A percentile compares a stretch with the other conserved stretches of the same genome.
These are phyloP conservation scores for Drosophila bipectinata DNA, from an alignment of 1,140 invertebrate genomes.

Conservation along the genomic window DNA sequence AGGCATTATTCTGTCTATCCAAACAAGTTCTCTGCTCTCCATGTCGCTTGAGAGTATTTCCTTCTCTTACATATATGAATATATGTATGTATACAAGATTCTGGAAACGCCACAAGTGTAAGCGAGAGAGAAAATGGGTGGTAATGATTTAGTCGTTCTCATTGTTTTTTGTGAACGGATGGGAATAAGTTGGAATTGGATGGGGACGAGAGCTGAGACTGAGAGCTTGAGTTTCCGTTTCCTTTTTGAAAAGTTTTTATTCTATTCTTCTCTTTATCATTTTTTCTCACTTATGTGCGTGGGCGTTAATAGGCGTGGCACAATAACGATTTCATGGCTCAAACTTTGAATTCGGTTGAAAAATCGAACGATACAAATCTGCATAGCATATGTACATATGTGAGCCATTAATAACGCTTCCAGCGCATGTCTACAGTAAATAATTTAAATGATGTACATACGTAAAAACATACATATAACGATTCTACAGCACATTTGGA, in stretches of 20 bases:
- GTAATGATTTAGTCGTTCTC: constrained; percentile 70
- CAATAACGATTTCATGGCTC: constrained; percentile 22
- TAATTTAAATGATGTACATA: constrained; percentile 1
- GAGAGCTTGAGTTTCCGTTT: constrained; percentile 45
- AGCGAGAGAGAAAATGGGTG: constrained; percentile 61
- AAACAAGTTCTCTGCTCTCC: constrained; percentile 2
- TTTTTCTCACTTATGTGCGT: constrained; percentile 5
- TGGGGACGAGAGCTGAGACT: constrained; percentile 33
- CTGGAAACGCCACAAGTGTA: constrained; percentile 23
- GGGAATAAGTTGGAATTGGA: constrained; percentile 21
- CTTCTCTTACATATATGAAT: constrained; percentile 2
- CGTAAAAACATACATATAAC: constrained; percentile 19
- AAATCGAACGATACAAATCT: constrained; percentile 55
- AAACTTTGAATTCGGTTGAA: constrained; percentile 27
- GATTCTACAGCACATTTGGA: background rate
- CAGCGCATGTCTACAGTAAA: constrained; percentile 21
- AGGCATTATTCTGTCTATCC: background rate
- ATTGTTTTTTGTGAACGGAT: constrained; percentile 61
- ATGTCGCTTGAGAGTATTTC: constrained; percentile 10
- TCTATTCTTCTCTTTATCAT: constrained; percentile 43
- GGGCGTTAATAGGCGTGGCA: constrained; percentile 69
- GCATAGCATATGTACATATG: constrained; percentile 40
- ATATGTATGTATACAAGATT: background rate
- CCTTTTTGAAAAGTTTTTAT: constrained; percentile 34
- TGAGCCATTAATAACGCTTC: constrained; percentile 18